Conservation (phyloP, 2,113 vertebrate genomes). For the Pundamilia nyererei region DNA sequence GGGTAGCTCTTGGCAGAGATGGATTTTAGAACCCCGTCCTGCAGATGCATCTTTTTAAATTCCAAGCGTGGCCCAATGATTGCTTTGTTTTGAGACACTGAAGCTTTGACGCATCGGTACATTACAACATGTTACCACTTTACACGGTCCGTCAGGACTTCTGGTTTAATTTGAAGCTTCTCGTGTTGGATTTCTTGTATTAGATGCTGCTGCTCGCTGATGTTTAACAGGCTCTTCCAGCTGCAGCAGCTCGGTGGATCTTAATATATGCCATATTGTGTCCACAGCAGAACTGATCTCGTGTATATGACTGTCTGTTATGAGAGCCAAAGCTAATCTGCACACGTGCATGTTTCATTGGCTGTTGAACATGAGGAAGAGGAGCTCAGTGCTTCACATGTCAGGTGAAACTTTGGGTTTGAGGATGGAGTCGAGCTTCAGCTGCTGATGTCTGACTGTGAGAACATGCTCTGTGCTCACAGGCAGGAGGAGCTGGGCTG, state of each 20-base stretch:
- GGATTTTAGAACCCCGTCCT: neutral
- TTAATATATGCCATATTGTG: neutral
- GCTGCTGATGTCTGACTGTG: neutral
- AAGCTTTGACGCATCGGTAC: neutral
- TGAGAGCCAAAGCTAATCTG: neutral
- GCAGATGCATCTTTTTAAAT: neutral
- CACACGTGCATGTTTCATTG: neutral
- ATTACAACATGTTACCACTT: neutral
- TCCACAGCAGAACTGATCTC: neutral
- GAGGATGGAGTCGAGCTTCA: neutral
- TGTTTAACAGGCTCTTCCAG: neutral
- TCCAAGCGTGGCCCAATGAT: neutral
- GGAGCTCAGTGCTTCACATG: neutral
- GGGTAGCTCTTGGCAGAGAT: neutral
- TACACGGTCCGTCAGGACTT: fast-evolving
- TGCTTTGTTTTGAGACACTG: neutral
- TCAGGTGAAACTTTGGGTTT: neutral
- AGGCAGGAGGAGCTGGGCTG: neutral
- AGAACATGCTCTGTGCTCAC: neutral
- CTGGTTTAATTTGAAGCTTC: neutral
- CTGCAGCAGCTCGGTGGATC: neutral
- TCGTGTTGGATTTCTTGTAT: neutral
- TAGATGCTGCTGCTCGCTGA: neutral
- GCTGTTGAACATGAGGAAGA: neutral
- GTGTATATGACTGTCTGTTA: neutral